Conservation (phyloP, 2,113 vertebrate species). For the Lophotis ruficrista region DNA sequence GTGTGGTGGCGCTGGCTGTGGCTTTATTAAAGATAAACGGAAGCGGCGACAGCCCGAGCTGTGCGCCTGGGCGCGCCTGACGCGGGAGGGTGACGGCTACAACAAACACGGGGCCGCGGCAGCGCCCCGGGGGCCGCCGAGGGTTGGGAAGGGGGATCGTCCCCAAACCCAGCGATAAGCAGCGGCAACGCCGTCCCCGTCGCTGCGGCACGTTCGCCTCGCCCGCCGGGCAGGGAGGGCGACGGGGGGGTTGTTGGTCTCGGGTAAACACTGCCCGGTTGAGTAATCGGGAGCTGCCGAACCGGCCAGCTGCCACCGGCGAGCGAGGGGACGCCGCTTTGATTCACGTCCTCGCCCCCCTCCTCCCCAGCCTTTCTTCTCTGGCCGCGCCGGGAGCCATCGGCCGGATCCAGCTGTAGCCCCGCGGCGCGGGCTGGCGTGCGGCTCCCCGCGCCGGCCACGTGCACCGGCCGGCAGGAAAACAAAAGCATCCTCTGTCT, state of each 20-base stretch:
- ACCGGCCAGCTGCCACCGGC: conserved; percentile 45
- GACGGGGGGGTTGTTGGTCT: conserved; percentile 42
- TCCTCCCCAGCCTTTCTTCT: conserved; percentile 27
- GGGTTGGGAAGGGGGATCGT: neutral
- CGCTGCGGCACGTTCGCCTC: neutral
- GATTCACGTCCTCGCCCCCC: conserved; percentile 38
- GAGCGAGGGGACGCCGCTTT: conserved; percentile 41
- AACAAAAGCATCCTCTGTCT: conserved; percentile 40
- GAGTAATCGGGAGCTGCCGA: conserved; percentile 63
- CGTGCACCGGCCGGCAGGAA: neutral
- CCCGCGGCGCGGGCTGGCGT: conserved; percentile 5
- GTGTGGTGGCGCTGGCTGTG: neutral
- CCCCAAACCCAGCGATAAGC: neutral
- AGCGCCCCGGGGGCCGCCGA: accelerated
- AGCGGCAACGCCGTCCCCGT: neutral
- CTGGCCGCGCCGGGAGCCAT: conserved; percentile 30
- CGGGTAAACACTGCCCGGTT: conserved; percentile 54
- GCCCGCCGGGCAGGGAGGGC: neutral
- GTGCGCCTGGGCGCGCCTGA: neutral
- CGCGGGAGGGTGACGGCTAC: neutral
- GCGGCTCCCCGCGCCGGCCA: neutral
- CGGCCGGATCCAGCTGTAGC: conserved; percentile 42
- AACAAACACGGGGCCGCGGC: neutral
- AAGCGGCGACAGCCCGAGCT: neutral
- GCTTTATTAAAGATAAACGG: neutral